Conservation (phyloP, 2,797 vertebrate species). For the Cryptoblepharus egeriae region DNA sequence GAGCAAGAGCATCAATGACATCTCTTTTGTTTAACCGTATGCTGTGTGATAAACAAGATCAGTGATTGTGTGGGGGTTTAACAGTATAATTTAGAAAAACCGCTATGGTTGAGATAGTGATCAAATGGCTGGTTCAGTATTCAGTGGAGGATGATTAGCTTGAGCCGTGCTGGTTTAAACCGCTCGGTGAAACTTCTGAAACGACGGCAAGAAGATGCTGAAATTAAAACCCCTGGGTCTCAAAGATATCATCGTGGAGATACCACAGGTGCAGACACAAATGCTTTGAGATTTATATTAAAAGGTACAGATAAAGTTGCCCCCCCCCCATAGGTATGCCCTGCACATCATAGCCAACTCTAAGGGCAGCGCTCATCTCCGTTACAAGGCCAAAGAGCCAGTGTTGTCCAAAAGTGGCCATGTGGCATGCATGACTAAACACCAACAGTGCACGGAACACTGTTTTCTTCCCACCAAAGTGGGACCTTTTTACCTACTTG, state of each 20-base stretch:
- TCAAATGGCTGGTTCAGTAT: conserved; percentile 26
- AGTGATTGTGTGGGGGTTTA: conserved; percentile 20
- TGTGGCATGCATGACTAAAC: too few relatives aligned
- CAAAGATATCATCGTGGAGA: conserved; percentile 8
- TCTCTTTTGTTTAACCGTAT: conserved; percentile 31
- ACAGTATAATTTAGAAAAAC: conserved; percentile 34
- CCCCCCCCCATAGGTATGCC: too few relatives aligned
- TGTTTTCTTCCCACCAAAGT: too few relatives aligned
- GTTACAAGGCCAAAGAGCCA: too few relatives aligned
- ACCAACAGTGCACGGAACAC: too few relatives aligned
- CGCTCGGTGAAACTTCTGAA: background rate
- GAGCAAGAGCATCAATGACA: background rate
- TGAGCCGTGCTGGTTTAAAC: background rate
- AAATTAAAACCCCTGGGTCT: conserved; percentile 18
- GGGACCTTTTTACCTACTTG: too few relatives aligned
- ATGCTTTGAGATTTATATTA: background rate
- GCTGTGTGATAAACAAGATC: conserved; percentile 25
- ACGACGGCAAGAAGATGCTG: background rate
- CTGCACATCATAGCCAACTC: too few relatives aligned
- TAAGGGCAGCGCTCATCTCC: too few relatives aligned
- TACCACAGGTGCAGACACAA: background rate
- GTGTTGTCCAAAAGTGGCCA: too few relatives aligned
- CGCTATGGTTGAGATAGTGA: conserved; percentile 14
- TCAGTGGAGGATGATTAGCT: conserved; percentile 30
- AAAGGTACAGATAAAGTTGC: too few relatives aligned